Conservation (phyloP, 2,113 vertebrate species). For the Carassius gibelio region DNA sequence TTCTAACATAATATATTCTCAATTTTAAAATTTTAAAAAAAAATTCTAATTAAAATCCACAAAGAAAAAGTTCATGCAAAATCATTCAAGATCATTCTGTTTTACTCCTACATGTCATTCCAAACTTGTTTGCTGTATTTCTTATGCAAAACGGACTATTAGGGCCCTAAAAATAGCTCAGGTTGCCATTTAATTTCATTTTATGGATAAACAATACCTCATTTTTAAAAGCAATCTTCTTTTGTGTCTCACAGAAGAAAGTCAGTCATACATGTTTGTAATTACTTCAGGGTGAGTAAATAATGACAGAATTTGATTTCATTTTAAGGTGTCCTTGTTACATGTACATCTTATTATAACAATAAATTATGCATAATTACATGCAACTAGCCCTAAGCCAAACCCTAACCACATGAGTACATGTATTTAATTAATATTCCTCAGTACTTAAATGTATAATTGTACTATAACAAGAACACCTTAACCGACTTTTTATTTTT, state of each 20-base stretch:
- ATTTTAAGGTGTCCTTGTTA: too few relatives aligned
- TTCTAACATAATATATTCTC: neutral
- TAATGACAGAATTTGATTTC: neutral
- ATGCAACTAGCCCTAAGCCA: too few relatives aligned
- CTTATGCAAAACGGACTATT: neutral
- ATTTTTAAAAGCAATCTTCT: neutral
- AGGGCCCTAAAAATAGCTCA: too few relatives aligned
- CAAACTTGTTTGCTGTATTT: neutral
- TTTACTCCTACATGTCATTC: neutral
- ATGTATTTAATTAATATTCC: too few relatives aligned
- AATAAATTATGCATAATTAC: too few relatives aligned
- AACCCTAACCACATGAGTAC: too few relatives aligned
- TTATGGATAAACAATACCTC: neutral
- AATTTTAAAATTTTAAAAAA: neutral
- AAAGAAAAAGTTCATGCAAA: neutral
- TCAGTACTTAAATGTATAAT: too few relatives aligned
- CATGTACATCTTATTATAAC: neutral
- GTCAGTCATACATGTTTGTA: neutral
- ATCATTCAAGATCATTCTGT: neutral
- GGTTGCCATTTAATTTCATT: neutral
- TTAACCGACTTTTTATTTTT: neutral
- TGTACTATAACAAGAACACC: too few relatives aligned
- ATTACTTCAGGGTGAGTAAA: neutral
- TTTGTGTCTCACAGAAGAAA: neutral
- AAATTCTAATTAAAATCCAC: neutral